A percentile compares a stretch with the other conserved stretches of the same genome.
Evolutionary conservation across 2,113 vertebrate species (phyloP).

Genomic region (Chitala chitala): DNA sequence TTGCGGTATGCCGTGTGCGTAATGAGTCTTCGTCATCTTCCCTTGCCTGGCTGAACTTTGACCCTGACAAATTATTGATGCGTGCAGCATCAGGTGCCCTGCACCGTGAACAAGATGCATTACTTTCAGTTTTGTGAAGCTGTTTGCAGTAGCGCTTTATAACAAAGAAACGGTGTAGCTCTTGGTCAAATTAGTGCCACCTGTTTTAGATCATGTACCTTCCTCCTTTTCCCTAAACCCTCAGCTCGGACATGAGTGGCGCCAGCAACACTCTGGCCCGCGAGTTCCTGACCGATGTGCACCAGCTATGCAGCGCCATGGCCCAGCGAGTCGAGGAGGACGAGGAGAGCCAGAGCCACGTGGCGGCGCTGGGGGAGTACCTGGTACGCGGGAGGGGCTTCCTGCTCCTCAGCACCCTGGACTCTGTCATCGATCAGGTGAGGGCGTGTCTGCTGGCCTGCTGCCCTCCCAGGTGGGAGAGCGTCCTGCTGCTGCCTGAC

Average conservation of each 20-base stretch:
- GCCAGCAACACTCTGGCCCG: conserved; percentile 91
- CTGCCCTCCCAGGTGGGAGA: neutral
- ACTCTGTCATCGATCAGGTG: conserved; percentile 88
- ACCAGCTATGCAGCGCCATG: conserved; percentile 89
- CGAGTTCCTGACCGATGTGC: conserved; percentile 94
- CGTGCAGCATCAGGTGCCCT: neutral
- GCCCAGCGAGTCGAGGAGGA: conserved; percentile 84
- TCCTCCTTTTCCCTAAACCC: conserved; percentile 30
- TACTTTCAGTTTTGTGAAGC: neutral
- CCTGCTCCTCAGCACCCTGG: conserved; percentile 81
- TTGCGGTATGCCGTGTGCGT: neutral
- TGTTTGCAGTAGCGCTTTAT: no score
- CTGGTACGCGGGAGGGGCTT: conserved; percentile 87
- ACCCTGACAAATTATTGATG: no score
- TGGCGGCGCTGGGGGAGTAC: conserved; percentile 89
- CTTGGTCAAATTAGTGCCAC: no score
- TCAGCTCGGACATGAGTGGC: conserved; percentile 91
- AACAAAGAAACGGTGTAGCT: no score
- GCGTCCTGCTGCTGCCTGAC: neutral
- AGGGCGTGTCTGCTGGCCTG: neutral
- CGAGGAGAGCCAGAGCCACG: conserved; percentile 90
- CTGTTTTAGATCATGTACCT: neutral
- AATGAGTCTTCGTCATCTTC: neutral
- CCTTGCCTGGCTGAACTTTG: neutral
- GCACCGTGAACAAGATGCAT: neutral